These are phyloP conservation scores for Andinoacara biseriatus DNA, from an alignment of 2,113 vertebrate species.

Conservation along the genomic window DNA sequence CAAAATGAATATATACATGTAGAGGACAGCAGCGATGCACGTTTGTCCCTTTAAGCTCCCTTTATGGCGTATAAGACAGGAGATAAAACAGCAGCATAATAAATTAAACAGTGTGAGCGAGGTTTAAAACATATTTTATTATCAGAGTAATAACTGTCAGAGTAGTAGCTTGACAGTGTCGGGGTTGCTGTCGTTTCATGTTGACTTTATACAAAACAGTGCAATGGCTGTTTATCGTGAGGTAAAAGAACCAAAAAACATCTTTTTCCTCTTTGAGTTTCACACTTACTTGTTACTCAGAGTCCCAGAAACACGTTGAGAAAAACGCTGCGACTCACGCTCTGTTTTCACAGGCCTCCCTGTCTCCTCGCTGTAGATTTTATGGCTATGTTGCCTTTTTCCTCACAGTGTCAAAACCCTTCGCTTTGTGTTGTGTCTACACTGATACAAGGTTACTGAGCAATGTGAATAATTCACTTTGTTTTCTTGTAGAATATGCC, in stretches of 20 bases:
- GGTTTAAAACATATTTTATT: slow-evolving; percentile 63
- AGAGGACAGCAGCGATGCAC: slow-evolving; percentile 41
- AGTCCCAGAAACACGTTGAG: slow-evolving; percentile 22
- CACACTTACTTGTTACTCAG: slow-evolving; percentile 32
- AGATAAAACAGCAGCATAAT: slow-evolving; percentile 60
- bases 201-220: slow-evolving; percentile 66
- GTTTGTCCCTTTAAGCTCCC: slow-evolving; percentile 67
- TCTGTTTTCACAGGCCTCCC: background rate
- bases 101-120: slow-evolving; percentile 65
- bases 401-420: slow-evolving; percentile 7
- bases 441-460: background rate
- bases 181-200: slow-evolving; percentile 40
- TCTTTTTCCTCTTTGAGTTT: slow-evolving; percentile 3
- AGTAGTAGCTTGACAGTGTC: slow-evolving; percentile 28
- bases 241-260: slow-evolving; percentile 32
- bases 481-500: background rate
- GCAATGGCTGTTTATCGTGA: slow-evolving; percentile 59
- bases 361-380: slow-evolving; percentile 1
- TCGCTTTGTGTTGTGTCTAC: background rate
- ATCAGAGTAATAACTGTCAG: slow-evolving; percentile 52
- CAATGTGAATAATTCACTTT: background rate
- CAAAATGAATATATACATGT: slow-evolving; percentile 75
- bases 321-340: slow-evolving; percentile 18
- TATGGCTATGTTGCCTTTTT: slow-evolving; percentile 42
- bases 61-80: slow-evolving; percentile 57